phyloP scores from a whole-genome alignment of 35 echinoderm and acorn worm species.

The Holothuria glaberrima region DNA sequence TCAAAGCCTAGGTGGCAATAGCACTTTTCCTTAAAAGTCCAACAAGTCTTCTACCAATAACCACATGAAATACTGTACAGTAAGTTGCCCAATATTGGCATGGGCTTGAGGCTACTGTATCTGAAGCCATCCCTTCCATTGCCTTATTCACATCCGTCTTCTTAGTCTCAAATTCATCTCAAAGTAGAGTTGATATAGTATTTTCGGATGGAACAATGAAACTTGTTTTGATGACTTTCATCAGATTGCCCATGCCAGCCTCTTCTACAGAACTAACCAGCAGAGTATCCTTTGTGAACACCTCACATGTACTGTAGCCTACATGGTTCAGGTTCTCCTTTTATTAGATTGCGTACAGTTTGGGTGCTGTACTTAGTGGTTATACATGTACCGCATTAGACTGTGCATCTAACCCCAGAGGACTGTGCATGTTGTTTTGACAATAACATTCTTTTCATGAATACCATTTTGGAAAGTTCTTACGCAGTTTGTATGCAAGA shows the following conservation, averaged over 20 bases:
- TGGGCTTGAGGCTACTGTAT: background rate
- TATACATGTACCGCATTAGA: too few relatives aligned
- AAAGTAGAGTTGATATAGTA: background rate
- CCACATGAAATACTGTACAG: conserved; percentile 2
- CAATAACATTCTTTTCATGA: too few relatives aligned
- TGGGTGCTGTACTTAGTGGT: too few relatives aligned
- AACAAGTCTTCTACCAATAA: background rate
- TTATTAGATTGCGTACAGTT: background rate
- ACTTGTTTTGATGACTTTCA: background rate
- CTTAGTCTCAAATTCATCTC: background rate
- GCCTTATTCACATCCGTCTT: background rate
- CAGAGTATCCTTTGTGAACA: background rate
- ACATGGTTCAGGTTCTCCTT: conserved; percentile 4
- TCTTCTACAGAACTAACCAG: background rate
- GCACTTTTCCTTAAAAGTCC: background rate
- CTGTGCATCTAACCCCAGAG: too few relatives aligned
- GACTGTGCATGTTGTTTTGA: too few relatives aligned
- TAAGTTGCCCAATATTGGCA: background rate
- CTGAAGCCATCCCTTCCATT: background rate
- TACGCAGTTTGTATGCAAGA: too few relatives aligned
- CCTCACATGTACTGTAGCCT: background rate
- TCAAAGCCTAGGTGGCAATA: background rate
- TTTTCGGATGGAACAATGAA: background rate
- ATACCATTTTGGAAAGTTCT: too few relatives aligned
- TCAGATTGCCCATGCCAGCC: background rate